Evolutionary conservation across 1,140 invertebrate species (phyloP), one percentile per base, ranked within the genome.

Genomic region (Cydia fagiglandana): DNA sequence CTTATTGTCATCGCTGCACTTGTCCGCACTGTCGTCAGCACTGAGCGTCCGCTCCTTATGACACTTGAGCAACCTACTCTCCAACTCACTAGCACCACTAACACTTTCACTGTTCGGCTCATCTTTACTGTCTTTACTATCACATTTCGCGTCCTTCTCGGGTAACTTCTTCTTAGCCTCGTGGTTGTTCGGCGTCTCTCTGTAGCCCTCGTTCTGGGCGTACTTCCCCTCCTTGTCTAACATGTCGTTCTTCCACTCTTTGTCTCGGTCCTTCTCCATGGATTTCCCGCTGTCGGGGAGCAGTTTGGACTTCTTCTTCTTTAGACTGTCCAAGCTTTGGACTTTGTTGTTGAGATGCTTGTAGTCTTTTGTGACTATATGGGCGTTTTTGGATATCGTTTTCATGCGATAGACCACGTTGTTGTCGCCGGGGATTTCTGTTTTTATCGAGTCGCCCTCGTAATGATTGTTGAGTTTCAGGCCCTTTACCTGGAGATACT

Each of bases 381-480:
- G 91, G 73, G 91, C 88, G 76, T 93, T 93, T 74, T 93, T 93
- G 2, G 88, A 93, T 79, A 93, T 86, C 3, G 89, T 88, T 75
- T 93, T 93, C 91, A 93, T 93, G 78, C 89, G 88, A 78, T 93
- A 93, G 9, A 92, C 89, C 12, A 91, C 90, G 77, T 92, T 90
- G 76, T 89, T 86, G 76, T 89, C 88, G 13, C 84, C 85, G 0
- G 90, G 77, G 38, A 92, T 84, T 15, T 90, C 89, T 4, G 87
- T 84, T 41, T 91, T 91, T 9, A 88, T 81, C 10, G 80, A 76
- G 20, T 92, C 90, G 20, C 81, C 79, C 24, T 92, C 90, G 74
- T 86, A 89, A 75, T 93, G 89, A 78, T 93, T 91, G 75, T 91
- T 89, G 20, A 90, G 82, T 79, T 92, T 92, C 6, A 91, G 85